Evolutionary conservation across 1,140 invertebrate species (phyloP).

Genomic region (Riptortus pedestris): DNA sequence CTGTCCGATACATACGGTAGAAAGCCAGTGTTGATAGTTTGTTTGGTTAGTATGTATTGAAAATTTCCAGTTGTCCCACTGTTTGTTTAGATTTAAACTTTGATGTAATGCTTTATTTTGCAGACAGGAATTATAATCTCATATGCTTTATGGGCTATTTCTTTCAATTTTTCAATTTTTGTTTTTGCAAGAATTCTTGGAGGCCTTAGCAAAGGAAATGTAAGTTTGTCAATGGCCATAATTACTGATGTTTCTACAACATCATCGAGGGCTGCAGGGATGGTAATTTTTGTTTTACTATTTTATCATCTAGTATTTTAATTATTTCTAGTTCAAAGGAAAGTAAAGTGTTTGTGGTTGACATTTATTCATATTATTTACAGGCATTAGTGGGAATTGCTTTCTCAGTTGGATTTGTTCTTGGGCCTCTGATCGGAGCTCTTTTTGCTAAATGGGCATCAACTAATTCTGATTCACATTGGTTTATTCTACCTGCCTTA

Average conservation of each 20-base stretch:
- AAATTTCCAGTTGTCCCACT: constrained; percentile 18
- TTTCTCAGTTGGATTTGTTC: constrained; percentile 93
- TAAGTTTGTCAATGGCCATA: constrained; percentile 88
- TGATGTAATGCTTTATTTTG: constrained; percentile 31
- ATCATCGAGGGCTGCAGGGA: constrained; percentile 77
- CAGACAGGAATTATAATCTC: constrained; percentile 72
- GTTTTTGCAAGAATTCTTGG: constrained; percentile 86
- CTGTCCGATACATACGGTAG: constrained; percentile 93
- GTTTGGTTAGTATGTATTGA: constrained; percentile 52
- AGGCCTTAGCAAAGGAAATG: constrained; percentile 92
- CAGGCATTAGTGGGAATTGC: constrained; percentile 92
- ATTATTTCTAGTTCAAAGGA: not conserved
- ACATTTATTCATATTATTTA: no score
- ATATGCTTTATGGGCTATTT: constrained; percentile 80
- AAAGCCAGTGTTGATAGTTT: constrained; percentile 72
- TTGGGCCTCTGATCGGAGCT: constrained; percentile 91
- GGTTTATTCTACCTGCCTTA: constrained; percentile 75
- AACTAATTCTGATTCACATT: constrained; percentile 42
- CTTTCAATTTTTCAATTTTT: constrained; percentile 81
- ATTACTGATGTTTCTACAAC: constrained; percentile 82
- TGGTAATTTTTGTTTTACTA: constrained; percentile 42
- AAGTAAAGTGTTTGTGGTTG: no score
- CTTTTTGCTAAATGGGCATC: constrained; percentile 66
- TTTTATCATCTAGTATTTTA: constrained; percentile 23
- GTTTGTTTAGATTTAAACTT: constrained; percentile 17